These are phyloP conservation scores for Pegoplata infirma DNA, from an alignment of 2,888 invertebrate species.

Conservation along the genomic window DNA sequence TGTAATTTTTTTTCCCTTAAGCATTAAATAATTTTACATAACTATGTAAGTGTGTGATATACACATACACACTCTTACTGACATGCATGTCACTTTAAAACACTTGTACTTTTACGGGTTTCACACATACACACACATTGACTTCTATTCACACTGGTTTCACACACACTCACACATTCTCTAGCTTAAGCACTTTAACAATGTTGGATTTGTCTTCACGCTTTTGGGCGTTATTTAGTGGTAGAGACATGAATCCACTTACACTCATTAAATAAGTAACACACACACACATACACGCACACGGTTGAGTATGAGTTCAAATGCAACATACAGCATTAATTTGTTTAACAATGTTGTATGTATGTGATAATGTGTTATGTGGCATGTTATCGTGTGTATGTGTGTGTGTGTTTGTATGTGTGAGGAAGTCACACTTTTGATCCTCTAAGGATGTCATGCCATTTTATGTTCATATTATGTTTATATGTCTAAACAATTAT, in stretches of 20 bases:
- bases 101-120: conserved; percentile 24
- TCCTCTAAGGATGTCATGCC: conserved; percentile 62
- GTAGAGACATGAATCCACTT: not conserved
- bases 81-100: not conserved
- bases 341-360: conserved; percentile 54
- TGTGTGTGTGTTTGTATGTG: not conserved
- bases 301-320: conserved; percentile 28
- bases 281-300: too few relatives aligned
- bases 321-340: conserved; percentile 50
- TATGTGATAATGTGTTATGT: not conserved
- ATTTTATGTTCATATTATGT: conserved; percentile 63
- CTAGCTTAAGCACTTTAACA: conserved; percentile 35
- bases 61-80: not conserved
- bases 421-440: conserved; percentile 33
- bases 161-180: not conserved
- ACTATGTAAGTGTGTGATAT: not conserved
- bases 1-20: conserved; percentile 39
- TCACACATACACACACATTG: not conserved
- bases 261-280: conserved; percentile 43
- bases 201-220: conserved; percentile 54
- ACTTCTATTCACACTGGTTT: not conserved
- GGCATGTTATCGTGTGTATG: too few relatives aligned
- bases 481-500: conserved; percentile 65
- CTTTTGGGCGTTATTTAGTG: conserved; percentile 54
- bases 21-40: conserved; percentile 39